A percentile compares a stretch with the other conserved stretches of the same genome.
Conservation (phyloP, 1,140 invertebrate genomes). For the Drosophila pseudoobscura region DNA sequence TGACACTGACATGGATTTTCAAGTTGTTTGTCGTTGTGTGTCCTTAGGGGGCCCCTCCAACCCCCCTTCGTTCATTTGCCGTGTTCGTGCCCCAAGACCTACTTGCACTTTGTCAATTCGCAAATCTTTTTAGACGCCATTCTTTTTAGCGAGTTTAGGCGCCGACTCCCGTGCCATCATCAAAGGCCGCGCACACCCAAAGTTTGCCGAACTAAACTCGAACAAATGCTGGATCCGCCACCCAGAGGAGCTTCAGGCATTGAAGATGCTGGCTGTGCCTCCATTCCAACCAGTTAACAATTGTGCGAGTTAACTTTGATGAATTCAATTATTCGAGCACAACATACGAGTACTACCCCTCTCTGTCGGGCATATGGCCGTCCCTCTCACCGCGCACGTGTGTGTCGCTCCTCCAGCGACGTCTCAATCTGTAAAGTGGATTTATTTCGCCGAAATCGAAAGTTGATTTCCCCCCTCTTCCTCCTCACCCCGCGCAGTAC, state of each 20-base stretch:
- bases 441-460: constrained; percentile 78
- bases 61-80: constrained; percentile 22
- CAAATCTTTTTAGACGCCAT: constrained; percentile 76
- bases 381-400: constrained; percentile 42
- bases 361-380: constrained; percentile 19
- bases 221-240: constrained; percentile 48
- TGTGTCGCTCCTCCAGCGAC: constrained; percentile 15
- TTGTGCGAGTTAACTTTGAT: constrained; percentile 81
- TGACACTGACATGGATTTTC: constrained; percentile 82
- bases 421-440: constrained; percentile 74
- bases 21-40: constrained; percentile 63
- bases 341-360: constrained; percentile 7
- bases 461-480: constrained; percentile 57
- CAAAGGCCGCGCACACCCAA: constrained; percentile 55
- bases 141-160: constrained; percentile 42
- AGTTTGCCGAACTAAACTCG: constrained; percentile 66
- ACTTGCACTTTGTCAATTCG: constrained; percentile 79
- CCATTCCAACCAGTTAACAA: constrained; percentile 53
- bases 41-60: constrained; percentile 46
- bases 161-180: constrained; percentile 45
- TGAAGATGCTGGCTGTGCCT: background rate
- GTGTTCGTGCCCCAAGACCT: constrained; percentile 45
- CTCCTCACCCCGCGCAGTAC: too few species aligned
- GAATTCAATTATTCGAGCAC: constrained; percentile 77
- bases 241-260: constrained; percentile 22